Percentiles rank a stretch among this genome's conserved stretches.
phyloP scores from a whole-genome alignment of 2,888 invertebrate species.

The Papilio elwesi region DNA sequence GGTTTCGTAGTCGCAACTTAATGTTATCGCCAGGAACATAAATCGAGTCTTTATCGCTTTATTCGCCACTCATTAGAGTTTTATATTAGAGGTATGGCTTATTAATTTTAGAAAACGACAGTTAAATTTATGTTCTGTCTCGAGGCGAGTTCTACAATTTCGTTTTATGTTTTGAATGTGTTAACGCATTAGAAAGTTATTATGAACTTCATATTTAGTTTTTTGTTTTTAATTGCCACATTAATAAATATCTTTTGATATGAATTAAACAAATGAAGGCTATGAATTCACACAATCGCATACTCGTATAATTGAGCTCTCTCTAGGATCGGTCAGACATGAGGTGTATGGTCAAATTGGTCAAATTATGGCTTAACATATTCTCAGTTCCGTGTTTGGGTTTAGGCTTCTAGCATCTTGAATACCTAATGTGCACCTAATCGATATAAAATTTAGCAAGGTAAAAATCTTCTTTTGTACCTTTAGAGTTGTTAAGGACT shows the following conservation, averaged over 20 bases:
- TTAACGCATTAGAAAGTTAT: constrained; percentile 33
- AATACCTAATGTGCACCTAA: no score
- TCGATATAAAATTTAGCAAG: no score
- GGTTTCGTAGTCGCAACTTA: constrained; percentile 49
- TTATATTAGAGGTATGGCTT: constrained; percentile 77
- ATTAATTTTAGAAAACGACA: constrained; percentile 79
- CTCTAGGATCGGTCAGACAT: no score
- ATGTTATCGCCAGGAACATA: constrained; percentile 67
- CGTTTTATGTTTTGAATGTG: constrained; percentile 27
- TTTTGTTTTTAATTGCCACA: constrained; percentile 2
- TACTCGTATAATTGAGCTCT: no score
- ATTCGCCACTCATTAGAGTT: constrained; percentile 80
- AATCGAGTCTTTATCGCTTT: constrained; percentile 76
- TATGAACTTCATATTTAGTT: neutral
- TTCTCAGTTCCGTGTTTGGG: no score
- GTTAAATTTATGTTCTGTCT: constrained; percentile 62
- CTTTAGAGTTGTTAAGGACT: no score
- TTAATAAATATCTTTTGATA: neutral
- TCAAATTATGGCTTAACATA: no score
- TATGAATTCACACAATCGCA: no score
- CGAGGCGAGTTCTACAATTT: constrained; percentile 32
- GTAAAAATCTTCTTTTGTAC: no score
- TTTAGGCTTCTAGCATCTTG: no score
- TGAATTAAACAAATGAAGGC: neutral
- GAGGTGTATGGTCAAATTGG: no score